Evolutionary conservation across 2,113 vertebrate genomes (phyloP), one percentile per base, ranked within the genome.

Genomic region (Eolophus roseicapilla): DNA sequence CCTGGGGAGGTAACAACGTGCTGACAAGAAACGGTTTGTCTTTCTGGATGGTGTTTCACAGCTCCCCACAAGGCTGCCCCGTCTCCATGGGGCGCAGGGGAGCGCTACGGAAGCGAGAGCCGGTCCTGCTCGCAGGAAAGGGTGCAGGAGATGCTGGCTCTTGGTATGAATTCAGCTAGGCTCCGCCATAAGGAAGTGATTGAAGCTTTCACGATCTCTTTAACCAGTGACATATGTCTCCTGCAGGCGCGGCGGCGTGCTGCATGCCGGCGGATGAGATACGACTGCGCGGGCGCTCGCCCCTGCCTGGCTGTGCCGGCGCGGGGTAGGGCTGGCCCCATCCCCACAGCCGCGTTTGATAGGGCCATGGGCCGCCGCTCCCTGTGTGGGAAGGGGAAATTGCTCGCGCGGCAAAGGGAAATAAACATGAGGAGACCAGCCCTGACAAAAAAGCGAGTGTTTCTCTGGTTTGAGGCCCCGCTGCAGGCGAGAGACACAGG

Each of bases 141-240:
- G 57, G 59, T 20, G 23, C 77, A 17, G 87, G 86, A 79, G 90
- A 39, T 11, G 31, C 67, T 28, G 90, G 84, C 82, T 83, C 52
- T 39, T 31, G 52, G 73, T 44, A 53, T 4, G 39, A 29, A 63
- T 18, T 74, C 71, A 82, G 74, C 81, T 93, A 2, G 3, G 60
- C 94, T 87, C 78, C 8, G 1, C 90, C 96, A 97, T 96, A 96
- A 97, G 96, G 97, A 97, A 97, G 95, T 46, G 90, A 97, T 97
- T 97, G 97, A 93, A 95, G 93, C 88, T 97, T 97, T 97, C 95
- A 95, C 85, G 90, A 97, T 96, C 90, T 93, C 90, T 96, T 97
- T 97, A 97, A 97, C 77, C 70, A 82, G 95, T 96, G 97, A 97
- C 96, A 97, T 94, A 93, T 96, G 97, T 95, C 97, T 96, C 96